Conservation (phyloP, 2,113 vertebrate species). For the Gavialis gangeticus region DNA sequence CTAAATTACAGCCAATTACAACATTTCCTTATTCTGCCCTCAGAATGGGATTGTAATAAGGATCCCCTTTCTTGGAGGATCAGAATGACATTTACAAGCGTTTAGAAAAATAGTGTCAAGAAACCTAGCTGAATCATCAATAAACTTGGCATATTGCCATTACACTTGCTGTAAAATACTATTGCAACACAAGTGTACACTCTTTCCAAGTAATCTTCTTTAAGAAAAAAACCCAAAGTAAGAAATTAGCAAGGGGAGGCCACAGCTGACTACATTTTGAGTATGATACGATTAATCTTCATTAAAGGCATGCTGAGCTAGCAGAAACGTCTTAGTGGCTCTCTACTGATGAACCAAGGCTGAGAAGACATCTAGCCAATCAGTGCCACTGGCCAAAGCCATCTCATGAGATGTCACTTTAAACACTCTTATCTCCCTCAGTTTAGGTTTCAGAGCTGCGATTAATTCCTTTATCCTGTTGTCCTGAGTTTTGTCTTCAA, state of each 20-base stretch:
- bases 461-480: slow-evolving; percentile 37
- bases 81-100: slow-evolving; percentile 16
- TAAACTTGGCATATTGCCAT: background rate
- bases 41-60: slow-evolving; percentile 27
- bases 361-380: slow-evolving; percentile 29
- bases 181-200: slow-evolving; percentile 8
- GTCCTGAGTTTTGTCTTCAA: slow-evolving; percentile 4
- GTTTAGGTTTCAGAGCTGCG: slow-evolving; percentile 9
- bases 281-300: slow-evolving; percentile 69
- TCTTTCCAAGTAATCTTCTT: background rate
- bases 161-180: background rate
- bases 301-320: slow-evolving; percentile 68
- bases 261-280: slow-evolving; percentile 52
- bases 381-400: slow-evolving; percentile 27
- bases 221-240: slow-evolving; percentile 29
- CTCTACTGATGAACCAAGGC: slow-evolving; percentile 62
- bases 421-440: slow-evolving; percentile 23
- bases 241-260: slow-evolving; percentile 55
- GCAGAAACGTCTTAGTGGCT: slow-evolving; percentile 67
- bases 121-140: background rate
- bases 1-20: background rate
- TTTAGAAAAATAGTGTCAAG: background rate
- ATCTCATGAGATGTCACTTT: background rate
- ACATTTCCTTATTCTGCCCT: slow-evolving; percentile 41
- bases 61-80: slow-evolving; percentile 27